Evolutionary conservation across 2,113 vertebrate genomes (phyloP), one percentile per base, ranked within the genome.

Genomic region (Hippopotamus amphibius): DNA sequence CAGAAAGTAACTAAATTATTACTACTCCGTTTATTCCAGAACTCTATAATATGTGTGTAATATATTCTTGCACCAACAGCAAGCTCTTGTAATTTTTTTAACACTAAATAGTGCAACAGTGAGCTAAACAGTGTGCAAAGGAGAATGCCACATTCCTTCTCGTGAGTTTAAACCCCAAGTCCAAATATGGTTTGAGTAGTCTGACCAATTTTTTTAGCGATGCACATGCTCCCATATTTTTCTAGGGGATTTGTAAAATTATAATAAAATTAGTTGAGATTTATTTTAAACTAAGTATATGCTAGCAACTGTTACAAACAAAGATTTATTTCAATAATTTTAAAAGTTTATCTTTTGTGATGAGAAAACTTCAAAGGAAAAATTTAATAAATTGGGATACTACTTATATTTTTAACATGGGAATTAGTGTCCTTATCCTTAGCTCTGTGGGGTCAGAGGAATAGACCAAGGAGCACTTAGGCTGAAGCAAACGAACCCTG

Each of bases 1-100:
- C 30, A 92, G 77, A 95, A n/a, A 26, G 37, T 55, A 92, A 59
- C 68, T 46, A 57, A 69, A 82, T 87, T 48, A 90, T 86, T 19
- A 84, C 37, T 11, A 61, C 8, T 66, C 30, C 5, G 1, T 57
- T 76, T 41, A n/a, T 81, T 53, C 24, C 53, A 53, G 55, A 72
- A 83, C 3, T 79, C 72, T 12, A 7, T 37, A 77, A n/a, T 17
- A 11, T 50, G 33, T 19, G 28, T 69, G 82, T 66, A 48, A 57
- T 21, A 65, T 65, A 46, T 37, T 81, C 26, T 59, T 90, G 59
- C 71, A 41, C 43, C 7, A 77, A 65, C 9, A 28, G 15, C 28
- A 17, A 24, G 2, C 13, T 65, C 74, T 85, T 48, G 24, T 48
- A 57, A 28, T 61, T 68, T 88, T 80, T 43, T 88, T 50, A 80